Evolutionary conservation across 1,140 invertebrate species (phyloP).

Genomic region (Pseudomyrmex cubaensis): DNA sequence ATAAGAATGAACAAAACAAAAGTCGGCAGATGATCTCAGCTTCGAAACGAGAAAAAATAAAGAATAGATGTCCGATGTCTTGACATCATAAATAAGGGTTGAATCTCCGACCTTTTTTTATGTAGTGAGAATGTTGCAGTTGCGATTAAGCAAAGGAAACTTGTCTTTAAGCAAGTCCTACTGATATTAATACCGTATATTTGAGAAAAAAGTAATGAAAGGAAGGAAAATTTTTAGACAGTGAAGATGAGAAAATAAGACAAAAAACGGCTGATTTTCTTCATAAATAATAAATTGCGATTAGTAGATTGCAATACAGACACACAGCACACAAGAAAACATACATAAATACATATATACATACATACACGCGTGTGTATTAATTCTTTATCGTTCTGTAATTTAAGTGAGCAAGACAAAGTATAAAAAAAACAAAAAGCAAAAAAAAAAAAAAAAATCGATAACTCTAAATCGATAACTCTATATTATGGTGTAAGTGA

Average conservation of each 20-base stretch:
- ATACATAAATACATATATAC: conserved; percentile 9
- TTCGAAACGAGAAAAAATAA: too few species aligned
- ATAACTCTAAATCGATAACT: conserved; percentile 61
- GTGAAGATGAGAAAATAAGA: conserved; percentile 23
- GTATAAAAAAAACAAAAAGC: conserved; percentile 46
- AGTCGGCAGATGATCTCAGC: not conserved
- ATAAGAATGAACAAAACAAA: conserved; percentile 21
- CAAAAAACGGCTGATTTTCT: conserved; percentile 46
- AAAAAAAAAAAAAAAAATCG: too few species aligned
- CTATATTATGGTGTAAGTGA: conserved; percentile 62
- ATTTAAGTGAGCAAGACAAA: conserved; percentile 62
- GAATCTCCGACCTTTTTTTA: too few species aligned
- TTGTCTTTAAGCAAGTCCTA: too few species aligned
- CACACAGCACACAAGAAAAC: conserved; percentile 6
- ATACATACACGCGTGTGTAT: conserved; percentile 60
- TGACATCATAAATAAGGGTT: too few species aligned
- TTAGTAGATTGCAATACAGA: conserved; percentile 47
- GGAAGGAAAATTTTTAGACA: not conserved
- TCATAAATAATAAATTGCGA: conserved; percentile 51
- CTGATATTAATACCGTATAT: not conserved
- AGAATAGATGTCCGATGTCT: too few species aligned
- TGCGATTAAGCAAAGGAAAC: too few species aligned
- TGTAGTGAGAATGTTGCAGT: too few species aligned
- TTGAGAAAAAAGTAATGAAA: not conserved
- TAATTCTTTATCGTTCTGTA: conserved; percentile 64